Conservation (phyloP, 30 jellyfish, hydroid and myxozoan species). For the Turritopsis rubra region DNA sequence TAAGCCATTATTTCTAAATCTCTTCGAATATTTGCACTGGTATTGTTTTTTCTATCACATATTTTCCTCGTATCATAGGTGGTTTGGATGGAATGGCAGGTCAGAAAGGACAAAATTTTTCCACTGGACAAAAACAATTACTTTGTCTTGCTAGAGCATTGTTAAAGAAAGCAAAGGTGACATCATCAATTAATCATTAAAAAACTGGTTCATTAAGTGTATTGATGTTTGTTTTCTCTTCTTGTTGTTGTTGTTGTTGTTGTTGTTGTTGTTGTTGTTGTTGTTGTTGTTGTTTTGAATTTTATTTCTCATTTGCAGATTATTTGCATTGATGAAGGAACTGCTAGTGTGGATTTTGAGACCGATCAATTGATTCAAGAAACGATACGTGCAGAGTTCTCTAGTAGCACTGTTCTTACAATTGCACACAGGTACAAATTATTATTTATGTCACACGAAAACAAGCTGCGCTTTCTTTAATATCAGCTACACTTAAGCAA, state of each 20-base stretch:
- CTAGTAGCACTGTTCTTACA: slow-evolving; percentile 66
- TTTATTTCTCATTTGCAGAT: slow-evolving; percentile 21
- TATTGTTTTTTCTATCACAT: too few relatives aligned
- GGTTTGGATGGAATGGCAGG: slow-evolving; percentile 72
- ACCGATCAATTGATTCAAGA: slow-evolving; percentile 67
- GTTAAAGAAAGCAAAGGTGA: slow-evolving; percentile 57
- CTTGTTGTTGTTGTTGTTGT: too few relatives aligned
- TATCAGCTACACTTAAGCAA: too few relatives aligned
- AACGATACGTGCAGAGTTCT: slow-evolving; percentile 52
- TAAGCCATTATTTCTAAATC: slow-evolving; percentile 15
- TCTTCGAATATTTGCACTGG: too few relatives aligned
- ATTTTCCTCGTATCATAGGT: slow-evolving; percentile 25
- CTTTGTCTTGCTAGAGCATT: slow-evolving; percentile 67
- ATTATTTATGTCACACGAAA: too few relatives aligned
- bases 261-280: too few relatives aligned
- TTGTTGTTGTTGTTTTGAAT: background rate
- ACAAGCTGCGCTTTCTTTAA: too few relatives aligned
- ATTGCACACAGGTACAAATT: slow-evolving; percentile 78
- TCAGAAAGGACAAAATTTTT: slow-evolving; percentile 61
- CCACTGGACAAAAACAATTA: slow-evolving; percentile 80
- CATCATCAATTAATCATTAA: background rate
- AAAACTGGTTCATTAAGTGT: too few relatives aligned
- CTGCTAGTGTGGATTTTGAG: slow-evolving; percentile 82
- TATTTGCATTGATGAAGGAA: slow-evolving; percentile 83
- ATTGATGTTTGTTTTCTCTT: too few relatives aligned